Conservation (phyloP, 2,797 vertebrate species). For the Esox masquinongy region DNA sequence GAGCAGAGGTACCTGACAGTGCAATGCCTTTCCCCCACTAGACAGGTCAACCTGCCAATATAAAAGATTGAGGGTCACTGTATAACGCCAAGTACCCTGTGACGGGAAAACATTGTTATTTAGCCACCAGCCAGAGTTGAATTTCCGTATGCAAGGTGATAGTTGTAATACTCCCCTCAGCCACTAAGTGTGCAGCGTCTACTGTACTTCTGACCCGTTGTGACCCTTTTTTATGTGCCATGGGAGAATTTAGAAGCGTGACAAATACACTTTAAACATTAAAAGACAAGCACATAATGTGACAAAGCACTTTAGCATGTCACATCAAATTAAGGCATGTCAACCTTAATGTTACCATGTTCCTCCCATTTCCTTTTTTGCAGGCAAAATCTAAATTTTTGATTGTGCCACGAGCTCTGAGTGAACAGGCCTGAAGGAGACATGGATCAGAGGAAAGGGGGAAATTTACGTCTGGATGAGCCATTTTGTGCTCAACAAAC, state of each 20-base stretch:
- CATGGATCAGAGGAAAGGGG: neutral
- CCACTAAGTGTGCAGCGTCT: neutral
- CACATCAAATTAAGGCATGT: neutral
- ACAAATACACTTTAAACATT: slow-evolving; percentile 15
- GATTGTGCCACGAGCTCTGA: neutral
- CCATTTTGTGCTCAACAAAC: neutral
- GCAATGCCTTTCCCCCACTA: neutral
- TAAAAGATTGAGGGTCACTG: slow-evolving; percentile 15
- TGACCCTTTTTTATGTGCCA: too few relatives aligned
- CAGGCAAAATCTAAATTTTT: slow-evolving; percentile 2
- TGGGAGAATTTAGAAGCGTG: neutral
- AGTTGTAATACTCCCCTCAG: neutral
- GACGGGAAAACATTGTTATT: slow-evolving; percentile 1
- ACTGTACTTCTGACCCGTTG: neutral
- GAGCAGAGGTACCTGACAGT: neutral
- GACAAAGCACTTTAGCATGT: neutral
- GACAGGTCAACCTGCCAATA: slow-evolving; percentile 19
- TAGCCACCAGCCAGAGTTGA: slow-evolving; percentile 1
- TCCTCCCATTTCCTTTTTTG: neutral
- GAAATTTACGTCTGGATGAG: neutral
- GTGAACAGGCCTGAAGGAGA: neutral
- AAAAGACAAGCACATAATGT: slow-evolving; percentile 5
- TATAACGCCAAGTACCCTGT: slow-evolving; percentile 22
- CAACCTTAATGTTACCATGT: neutral
- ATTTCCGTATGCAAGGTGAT: neutral